A percentile compares a stretch with the other conserved stretches of the same genome.
These are phyloP conservation scores for Psophia crepitans DNA, from an alignment of 2,113 vertebrate species.

Conservation along the genomic window DNA sequence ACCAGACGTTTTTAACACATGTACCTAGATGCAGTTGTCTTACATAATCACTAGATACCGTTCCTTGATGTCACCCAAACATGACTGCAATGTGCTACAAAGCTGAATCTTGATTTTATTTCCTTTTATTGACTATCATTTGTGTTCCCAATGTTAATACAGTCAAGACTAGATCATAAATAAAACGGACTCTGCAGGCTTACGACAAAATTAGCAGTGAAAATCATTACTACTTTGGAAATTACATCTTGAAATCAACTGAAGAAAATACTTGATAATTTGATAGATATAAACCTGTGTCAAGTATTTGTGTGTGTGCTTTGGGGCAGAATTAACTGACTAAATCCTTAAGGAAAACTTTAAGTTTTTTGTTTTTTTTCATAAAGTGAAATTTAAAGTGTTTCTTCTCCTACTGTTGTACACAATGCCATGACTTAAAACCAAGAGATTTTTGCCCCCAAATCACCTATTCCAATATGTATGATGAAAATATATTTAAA, in stretches of 20 bases:
- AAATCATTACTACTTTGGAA: not conserved
- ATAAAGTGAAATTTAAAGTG: not conserved
- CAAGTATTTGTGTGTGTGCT: accelerated
- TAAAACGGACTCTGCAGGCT: not conserved
- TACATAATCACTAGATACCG: not conserved
- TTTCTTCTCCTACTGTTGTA: not conserved
- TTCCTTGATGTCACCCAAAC: not conserved
- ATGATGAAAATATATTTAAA: slow-evolving; percentile 16
- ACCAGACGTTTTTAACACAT: not conserved
- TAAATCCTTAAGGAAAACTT: not conserved
- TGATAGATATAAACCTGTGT: not conserved
- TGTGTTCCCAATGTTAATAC: not conserved
- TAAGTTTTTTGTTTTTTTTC: not conserved
- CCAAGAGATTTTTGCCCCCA: not conserved
- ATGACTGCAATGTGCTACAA: not conserved
- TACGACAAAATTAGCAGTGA: not conserved
- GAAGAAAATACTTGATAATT: not conserved
- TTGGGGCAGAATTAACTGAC: not conserved
- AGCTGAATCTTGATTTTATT: not conserved
- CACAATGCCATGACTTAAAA: not conserved
- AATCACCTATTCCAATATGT: slow-evolving; percentile 13
- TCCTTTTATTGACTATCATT: not conserved
- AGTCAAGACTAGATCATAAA: not conserved
- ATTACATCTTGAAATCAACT: not conserved
- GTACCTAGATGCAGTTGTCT: not conserved